Conservation (phyloP, 1,140 invertebrate species). For the Pogonognathellus flavescens region DNA sequence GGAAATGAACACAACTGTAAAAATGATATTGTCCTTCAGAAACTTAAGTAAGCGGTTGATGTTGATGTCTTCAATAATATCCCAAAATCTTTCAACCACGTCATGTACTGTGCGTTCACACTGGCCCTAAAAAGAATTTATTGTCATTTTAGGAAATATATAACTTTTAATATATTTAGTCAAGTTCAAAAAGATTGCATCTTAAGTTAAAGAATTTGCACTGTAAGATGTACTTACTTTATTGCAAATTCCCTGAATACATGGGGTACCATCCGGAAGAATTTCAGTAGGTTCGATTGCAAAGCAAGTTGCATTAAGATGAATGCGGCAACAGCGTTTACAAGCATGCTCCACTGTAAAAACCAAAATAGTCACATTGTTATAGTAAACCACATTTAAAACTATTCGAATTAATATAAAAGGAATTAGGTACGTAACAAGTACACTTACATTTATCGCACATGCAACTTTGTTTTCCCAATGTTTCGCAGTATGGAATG, state of each 20-base stretch:
- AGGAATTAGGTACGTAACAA: too few species aligned
- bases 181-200: constrained; percentile 5
- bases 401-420: too few species aligned
- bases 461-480: constrained; percentile 92
- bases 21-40: constrained; percentile 89
- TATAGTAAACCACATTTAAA: constrained; percentile 13
- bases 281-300: constrained; percentile 89
- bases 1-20: constrained; percentile 88
- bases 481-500: constrained; percentile 92
- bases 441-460: constrained; percentile 85
- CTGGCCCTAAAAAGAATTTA: constrained; percentile 81
- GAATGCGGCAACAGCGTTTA: constrained; percentile 90
- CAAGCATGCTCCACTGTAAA: constrained; percentile 84
- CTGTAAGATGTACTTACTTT: constrained; percentile 75
- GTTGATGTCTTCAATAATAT: constrained; percentile 96
- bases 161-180: neutral
- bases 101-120: constrained; percentile 96
- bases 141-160: too few species aligned
- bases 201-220: neutral
- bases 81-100: constrained; percentile 95
- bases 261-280: constrained; percentile 92
- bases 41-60: constrained; percentile 92
- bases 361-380: constrained; percentile 37
- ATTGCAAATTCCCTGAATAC: constrained; percentile 96
- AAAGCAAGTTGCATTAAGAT: constrained; percentile 90